A percentile compares a stretch with the other conserved stretches of the same genome.
Evolutionary conservation across 2,888 invertebrate species (phyloP).

Genomic region (Lepidonotus clava): DNA sequence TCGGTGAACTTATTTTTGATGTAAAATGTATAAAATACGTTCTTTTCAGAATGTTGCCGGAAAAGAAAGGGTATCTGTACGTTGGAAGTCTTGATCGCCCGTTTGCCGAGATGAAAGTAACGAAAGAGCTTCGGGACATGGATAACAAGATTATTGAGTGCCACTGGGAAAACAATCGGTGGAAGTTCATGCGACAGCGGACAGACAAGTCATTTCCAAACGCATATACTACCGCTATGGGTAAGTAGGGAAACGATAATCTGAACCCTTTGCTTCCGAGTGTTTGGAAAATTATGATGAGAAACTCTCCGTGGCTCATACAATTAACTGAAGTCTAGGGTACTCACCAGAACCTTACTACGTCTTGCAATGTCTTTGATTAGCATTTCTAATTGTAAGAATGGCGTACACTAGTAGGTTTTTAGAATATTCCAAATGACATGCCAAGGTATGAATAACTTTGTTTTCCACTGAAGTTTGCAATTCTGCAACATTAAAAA

Average conservation of each 20-base stretch:
- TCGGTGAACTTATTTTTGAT: neutral
- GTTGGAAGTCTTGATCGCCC: conserved; percentile 83
- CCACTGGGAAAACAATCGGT: conserved; percentile 86
- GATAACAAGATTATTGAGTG: conserved; percentile 98
- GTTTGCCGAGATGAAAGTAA: conserved; percentile 82
- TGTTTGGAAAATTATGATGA: too few species aligned
- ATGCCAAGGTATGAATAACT: too few species aligned
- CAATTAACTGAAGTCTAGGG: too few species aligned
- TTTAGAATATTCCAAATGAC: too few species aligned
- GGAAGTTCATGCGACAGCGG: conserved; percentile 97
- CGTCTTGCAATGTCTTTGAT: too few species aligned
- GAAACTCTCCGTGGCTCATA: too few species aligned
- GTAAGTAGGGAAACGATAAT: conserved; percentile 83
- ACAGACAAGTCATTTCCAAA: conserved; percentile 98
- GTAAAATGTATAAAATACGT: neutral
- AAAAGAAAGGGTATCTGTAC: conserved; percentile 85
- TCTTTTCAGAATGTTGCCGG: conserved; percentile 78
- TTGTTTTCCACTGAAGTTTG: too few species aligned
- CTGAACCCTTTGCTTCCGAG: too few species aligned
- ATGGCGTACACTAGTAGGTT: too few species aligned
- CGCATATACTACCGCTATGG: conserved; percentile 89
- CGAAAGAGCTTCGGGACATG: conserved; percentile 80
- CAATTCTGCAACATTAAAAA: too few species aligned
- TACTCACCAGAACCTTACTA: too few species aligned
- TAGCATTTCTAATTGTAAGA: too few species aligned